Conservation (phyloP, 2,113 vertebrate genomes). For the Panthera tigris region DNA sequence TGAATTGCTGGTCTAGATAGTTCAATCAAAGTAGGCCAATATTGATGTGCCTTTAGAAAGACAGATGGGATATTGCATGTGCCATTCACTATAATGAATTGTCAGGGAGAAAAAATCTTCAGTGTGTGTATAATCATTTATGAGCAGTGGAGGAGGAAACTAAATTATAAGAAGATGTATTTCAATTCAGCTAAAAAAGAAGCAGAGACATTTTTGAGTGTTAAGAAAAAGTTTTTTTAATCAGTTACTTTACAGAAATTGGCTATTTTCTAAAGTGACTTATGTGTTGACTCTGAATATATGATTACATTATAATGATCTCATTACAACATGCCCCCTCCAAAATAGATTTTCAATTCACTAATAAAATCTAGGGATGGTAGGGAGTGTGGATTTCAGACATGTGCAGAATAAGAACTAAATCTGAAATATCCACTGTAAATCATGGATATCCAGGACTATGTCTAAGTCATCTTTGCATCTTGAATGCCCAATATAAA, state of each 20-base stretch:
- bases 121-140: slow-evolving; percentile 53
- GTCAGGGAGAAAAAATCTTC: slow-evolving; percentile 37
- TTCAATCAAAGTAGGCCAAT: slow-evolving; percentile 54
- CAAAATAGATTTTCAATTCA: background rate
- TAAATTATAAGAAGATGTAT: slow-evolving; percentile 45
- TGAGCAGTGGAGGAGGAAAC: slow-evolving; percentile 12
- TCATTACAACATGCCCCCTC: background rate
- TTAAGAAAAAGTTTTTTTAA: background rate
- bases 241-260: slow-evolving; percentile 31
- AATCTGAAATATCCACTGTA: background rate
- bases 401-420: background rate
- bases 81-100: slow-evolving; percentile 60
- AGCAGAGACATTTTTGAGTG: background rate
- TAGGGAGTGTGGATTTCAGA: background rate
- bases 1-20: slow-evolving; percentile 61
- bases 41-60: slow-evolving; percentile 51
- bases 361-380: background rate
- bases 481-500: background rate
- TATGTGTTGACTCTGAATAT: background rate
- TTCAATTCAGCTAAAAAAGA: background rate
- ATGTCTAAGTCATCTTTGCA: background rate
- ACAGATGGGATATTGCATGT: slow-evolving; percentile 57
- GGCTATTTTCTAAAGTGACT: slow-evolving; percentile 2
- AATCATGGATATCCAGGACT: background rate
- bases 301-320: background rate